These are phyloP conservation scores for Xanthorhoe spadicearia DNA, from an alignment of 2,888 invertebrate genomes.

Conservation along the genomic window DNA sequence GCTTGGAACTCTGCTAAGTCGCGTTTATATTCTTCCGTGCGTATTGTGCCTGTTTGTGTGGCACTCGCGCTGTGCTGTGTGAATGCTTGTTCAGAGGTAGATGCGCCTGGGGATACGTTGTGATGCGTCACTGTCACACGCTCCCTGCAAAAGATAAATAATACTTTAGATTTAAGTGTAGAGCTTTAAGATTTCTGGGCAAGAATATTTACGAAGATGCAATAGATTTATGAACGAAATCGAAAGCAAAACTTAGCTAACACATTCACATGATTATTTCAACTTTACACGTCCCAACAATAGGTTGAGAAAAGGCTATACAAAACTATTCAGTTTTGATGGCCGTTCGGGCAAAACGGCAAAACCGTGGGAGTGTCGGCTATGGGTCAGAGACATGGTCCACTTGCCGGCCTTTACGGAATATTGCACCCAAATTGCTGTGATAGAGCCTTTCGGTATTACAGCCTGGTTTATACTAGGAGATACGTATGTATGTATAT, in stretches of 20 bases:
- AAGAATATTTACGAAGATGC: neutral
- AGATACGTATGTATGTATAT: neutral
- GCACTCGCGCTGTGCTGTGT: slow-evolving; percentile 38
- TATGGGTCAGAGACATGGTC: slow-evolving; percentile 58
- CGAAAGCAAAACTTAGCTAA: slow-evolving; percentile 42
- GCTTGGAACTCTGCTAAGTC: slow-evolving; percentile 81
- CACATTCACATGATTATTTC: slow-evolving; percentile 24
- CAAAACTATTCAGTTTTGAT: slow-evolving; percentile 20
- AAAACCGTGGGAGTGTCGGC: slow-evolving; percentile 65
- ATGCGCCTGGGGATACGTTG: slow-evolving; percentile 53
- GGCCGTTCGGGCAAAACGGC: slow-evolving; percentile 37
- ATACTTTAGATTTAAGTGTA: no score
- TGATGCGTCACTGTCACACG: slow-evolving; percentile 75
- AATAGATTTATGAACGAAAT: slow-evolving; percentile 42
- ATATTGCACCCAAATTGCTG: slow-evolving; percentile 50
- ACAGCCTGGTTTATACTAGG: neutral
- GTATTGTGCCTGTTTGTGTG: slow-evolving; percentile 69
- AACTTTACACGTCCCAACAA: slow-evolving; percentile 44
- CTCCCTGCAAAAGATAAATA: slow-evolving; percentile 75
- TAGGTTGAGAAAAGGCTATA: slow-evolving; percentile 49
- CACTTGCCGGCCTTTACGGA: slow-evolving; percentile 50
- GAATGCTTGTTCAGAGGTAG: slow-evolving; percentile 49
- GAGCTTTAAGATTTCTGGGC: neutral
- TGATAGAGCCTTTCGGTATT: slow-evolving; percentile 17
- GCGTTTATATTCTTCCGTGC: slow-evolving; percentile 79